phyloP scores from a whole-genome alignment of 1,140 invertebrate genomes.

The Drosophila sp. region DNA sequence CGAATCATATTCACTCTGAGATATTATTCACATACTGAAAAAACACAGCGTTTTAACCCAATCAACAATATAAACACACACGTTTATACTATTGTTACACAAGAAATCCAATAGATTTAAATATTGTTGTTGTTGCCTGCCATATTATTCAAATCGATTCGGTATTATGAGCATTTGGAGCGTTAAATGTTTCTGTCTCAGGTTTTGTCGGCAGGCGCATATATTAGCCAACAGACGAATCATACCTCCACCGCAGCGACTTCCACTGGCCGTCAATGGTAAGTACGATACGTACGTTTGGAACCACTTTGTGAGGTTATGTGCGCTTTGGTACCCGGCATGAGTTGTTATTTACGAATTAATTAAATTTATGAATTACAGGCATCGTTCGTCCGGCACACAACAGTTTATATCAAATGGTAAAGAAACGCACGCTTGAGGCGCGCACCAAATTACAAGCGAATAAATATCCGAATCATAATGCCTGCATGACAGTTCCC shows the following conservation, averaged over 20 bases:
- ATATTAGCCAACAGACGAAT: conserved; percentile 62
- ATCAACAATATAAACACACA: conserved; percentile 34
- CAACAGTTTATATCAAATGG: conserved; percentile 79
- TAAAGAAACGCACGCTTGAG: conserved; percentile 78
- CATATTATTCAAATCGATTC: conserved; percentile 40
- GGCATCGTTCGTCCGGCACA: conserved; percentile 53
- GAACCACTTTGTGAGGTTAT: conserved; percentile 48
- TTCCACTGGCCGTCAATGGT: conserved; percentile 47
- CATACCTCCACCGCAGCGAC: conserved; percentile 30
- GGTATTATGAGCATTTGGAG: conserved; percentile 77
- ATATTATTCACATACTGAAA: conserved; percentile 52
- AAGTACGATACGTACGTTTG: conserved; percentile 26
- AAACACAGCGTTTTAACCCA: conserved; percentile 21
- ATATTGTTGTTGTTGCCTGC: conserved; percentile 42
- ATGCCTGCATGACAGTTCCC: conserved; percentile 55
- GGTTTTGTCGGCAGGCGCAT: conserved; percentile 71
- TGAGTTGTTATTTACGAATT: conserved; percentile 5
- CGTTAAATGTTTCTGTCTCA: conserved; percentile 57
- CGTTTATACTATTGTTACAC: conserved; percentile 64
- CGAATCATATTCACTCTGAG: conserved; percentile 49
- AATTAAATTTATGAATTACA: conserved; percentile 14
- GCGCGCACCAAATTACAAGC: conserved; percentile 73
- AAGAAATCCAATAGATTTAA: conserved; percentile 40
- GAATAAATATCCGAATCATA: conserved; percentile 75
- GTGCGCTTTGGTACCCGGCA: conserved; percentile 17